Conservation (phyloP, 2,888 invertebrate species). For the Dryococelus australis region DNA sequence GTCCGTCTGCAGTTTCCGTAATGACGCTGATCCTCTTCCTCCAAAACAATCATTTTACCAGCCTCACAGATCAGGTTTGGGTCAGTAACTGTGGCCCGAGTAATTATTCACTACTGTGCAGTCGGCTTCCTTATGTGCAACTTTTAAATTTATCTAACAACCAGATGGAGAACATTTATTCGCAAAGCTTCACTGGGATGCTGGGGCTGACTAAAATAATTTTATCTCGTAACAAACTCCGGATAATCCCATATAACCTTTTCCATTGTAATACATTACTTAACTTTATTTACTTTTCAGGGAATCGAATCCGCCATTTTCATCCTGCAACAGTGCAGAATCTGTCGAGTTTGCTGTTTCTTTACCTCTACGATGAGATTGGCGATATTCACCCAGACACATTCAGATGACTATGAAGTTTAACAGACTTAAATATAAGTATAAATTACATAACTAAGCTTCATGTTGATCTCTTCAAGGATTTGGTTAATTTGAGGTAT, state of each 20-base stretch:
- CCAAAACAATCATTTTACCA: too few species aligned
- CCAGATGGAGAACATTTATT: background rate
- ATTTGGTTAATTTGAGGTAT: background rate
- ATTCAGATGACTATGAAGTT: background rate
- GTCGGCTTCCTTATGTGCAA: background rate
- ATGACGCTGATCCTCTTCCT: too few species aligned
- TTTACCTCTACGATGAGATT: background rate
- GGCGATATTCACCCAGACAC: background rate
- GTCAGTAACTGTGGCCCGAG: background rate
- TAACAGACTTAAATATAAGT: background rate
- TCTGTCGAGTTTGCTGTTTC: background rate
- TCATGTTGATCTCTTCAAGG: background rate
- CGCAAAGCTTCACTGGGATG: background rate
- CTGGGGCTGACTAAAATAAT: background rate
- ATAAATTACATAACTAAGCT: background rate
- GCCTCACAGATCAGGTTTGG: too few species aligned
- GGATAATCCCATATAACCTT: background rate
- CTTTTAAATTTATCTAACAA: background rate
- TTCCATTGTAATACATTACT: background rate
- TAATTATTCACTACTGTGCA: background rate
- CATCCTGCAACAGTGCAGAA: background rate
- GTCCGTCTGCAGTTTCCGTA: too few species aligned
- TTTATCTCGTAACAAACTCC: background rate
- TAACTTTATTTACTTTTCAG: background rate
- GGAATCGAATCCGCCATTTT: background rate